Base-by-base conservation (phyloP, 1,140 invertebrate species). In the Caenorhabditis remanei region DNA sequence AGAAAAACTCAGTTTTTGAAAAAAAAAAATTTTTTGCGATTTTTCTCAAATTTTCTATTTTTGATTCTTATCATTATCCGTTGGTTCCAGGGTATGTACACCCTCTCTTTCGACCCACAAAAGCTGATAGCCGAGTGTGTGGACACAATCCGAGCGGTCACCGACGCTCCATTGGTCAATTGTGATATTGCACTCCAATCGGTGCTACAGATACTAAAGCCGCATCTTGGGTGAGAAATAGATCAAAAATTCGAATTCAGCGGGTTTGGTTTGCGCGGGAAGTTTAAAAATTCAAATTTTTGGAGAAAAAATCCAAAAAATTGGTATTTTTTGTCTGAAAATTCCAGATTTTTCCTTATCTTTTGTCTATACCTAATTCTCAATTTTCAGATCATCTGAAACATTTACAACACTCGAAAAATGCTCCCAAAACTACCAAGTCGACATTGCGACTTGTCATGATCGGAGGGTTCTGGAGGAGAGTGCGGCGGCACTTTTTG, bases 401-500 rank as follows among this genome's bases (percentile, higher is more conserved):
- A 50, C n/a, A 4, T 87, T 87, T 32, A 0, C 16, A 4, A 4
- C 16, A 40, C 71, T 87, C 1, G 53, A 48, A 46, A 11, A 50
- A 43, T 43, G 32, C 19, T 13, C 67, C 8, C 24, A 61, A 11
- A 82, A n/a, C 41, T 87, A 48, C 32, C 24, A 61, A 24, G 46
- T 87, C 16, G 43, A 87, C 67, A 43, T 87, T 41, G 75, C 82
- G 41, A 83, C 71, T n/a, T 82, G 85, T 71, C 56, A 71, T 6
- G 85, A 87, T 40, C 41, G 53, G 24, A 8, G 24, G 13, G 32
- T 58, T 6, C 48, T 87, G 4, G 85, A 87, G 4, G 19, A 50
- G 21, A 9, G 43, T 4, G 53, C 48, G 32, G n/a, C 7, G 2
- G 8, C 41, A 24, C 75, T 87, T 21, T 48, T n/a, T 24, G 85